Evolutionary conservation across 2,113 vertebrate genomes (phyloP), one percentile per base, ranked within the genome.

Genomic region (Scartelaos histophorus): DNA sequence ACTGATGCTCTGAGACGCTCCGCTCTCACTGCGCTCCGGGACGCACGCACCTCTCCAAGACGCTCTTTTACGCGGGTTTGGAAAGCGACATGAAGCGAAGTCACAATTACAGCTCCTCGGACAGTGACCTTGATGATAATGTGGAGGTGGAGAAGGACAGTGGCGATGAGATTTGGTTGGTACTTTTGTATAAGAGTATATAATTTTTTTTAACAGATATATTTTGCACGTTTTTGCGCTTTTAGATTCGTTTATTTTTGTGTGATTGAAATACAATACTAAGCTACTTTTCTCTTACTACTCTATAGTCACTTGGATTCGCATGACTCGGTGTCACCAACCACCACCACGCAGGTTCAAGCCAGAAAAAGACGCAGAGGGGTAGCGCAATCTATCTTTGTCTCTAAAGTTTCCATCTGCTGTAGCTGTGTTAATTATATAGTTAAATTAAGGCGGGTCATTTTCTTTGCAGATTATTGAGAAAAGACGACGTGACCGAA

Each of bases 341-440:
- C 94, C 54, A 94, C 95, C 53, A 95, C 94, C 49, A 97, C 96
- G 29, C 97, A 97, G 88, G 95, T 98, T 67, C 88, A 98, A 90
- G 97, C 97, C 75, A 94, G 97, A 77, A 99, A 99, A 90, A 94
- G 96, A 82, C 95, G 97, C 84, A 94, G 97, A 94, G 97, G 97
- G 82, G 97, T 98, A 83, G 94, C 95, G 93, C 3, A 72, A 5
- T 9, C 13, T 7, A 25, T 29, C 29, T 21, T 62, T 6, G 51
- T 58, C 38, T 25, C 43, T 4, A 7, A 35, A 24, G 64, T 70
- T 46, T 47, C 29, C 29, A 13, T 3, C 29, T 61, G 17, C 13
- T 7, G 7, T 7, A 61, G 62, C 45, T 5, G 17, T 19, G 15
- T 54, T 15, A 58, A 66, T 67, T n/a, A 49, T 0, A 19, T 15